A percentile compares a stretch with the other conserved stretches of the same genome.
phyloP scores from a whole-genome alignment of 2,113 vertebrate species.

The Mus pahari region DNA sequence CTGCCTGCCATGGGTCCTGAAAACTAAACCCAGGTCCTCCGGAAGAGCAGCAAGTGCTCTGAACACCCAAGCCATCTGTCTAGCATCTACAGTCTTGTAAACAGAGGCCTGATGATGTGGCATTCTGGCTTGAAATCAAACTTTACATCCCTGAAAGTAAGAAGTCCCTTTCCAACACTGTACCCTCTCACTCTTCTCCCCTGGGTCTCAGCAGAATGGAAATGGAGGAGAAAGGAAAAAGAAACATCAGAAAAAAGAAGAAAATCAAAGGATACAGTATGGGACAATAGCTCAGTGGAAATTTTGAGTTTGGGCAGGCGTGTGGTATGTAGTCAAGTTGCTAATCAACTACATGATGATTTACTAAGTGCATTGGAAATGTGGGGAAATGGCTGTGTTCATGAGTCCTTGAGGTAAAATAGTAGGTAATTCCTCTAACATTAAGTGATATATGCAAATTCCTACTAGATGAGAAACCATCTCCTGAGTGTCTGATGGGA shows the following conservation, averaged over 20 bases:
- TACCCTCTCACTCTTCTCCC: background rate
- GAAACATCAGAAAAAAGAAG: background rate
- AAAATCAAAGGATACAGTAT: constrained; percentile 4
- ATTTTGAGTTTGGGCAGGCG: background rate
- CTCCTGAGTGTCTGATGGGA: constrained; percentile 61
- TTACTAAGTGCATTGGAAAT: constrained; percentile 66
- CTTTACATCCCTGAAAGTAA: background rate
- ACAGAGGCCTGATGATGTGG: background rate
- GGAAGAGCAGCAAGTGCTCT: background rate
- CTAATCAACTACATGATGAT: constrained; percentile 53
- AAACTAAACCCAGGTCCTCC: background rate
- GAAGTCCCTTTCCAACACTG: background rate
- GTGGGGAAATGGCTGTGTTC: constrained; percentile 59
- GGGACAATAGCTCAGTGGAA: constrained; percentile 2
- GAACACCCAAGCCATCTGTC: background rate
- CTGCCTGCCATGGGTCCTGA: background rate
- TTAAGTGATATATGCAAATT: constrained; percentile 78
- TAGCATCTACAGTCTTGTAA: background rate
- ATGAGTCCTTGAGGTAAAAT: constrained; percentile 64
- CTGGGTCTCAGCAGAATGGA: background rate
- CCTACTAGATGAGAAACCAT: constrained; percentile 76
- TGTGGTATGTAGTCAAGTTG: background rate
- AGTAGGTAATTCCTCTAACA: constrained; percentile 69
- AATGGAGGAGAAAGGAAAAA: background rate
- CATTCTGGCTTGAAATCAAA: constrained; percentile 15